Conservation (phyloP, 2,797 vertebrate species). For the Dendrocincla fuliginosa region DNA sequence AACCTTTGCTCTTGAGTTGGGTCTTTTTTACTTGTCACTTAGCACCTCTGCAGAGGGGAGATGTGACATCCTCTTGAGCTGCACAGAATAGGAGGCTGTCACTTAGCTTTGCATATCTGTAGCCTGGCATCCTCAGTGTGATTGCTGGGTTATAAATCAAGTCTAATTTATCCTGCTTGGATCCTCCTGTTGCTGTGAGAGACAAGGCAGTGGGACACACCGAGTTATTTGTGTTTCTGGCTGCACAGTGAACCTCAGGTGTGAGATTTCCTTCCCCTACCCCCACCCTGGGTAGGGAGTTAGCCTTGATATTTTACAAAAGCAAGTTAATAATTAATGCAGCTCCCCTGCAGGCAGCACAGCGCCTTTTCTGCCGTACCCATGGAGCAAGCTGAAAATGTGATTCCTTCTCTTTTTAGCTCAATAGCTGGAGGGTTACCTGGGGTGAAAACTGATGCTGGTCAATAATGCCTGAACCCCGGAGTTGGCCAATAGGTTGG, state of each 20-base stretch:
- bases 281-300: constrained; percentile 5
- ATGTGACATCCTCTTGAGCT: background rate
- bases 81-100: background rate
- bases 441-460: constrained; percentile 14
- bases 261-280: background rate
- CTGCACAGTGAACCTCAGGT: background rate
- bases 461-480: background rate
- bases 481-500: background rate
- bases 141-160: background rate
- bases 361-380: background rate
- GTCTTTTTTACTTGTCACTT: background rate
- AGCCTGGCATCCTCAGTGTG: background rate
- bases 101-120: too few species aligned
- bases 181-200: background rate
- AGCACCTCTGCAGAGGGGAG: background rate
- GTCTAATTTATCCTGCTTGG: background rate
- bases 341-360: constrained; percentile 30
- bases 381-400: constrained; percentile 37
- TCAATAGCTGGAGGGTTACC: constrained; percentile 18
- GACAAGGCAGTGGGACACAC: background rate
- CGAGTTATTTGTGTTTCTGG: background rate
- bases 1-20: background rate
- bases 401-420: constrained; percentile 17
- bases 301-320: constrained; percentile 58
- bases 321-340: constrained; percentile 74